These are phyloP conservation scores for Scaptomyza montana DNA, from an alignment of 1,140 invertebrate species.

Conservation along the genomic window DNA sequence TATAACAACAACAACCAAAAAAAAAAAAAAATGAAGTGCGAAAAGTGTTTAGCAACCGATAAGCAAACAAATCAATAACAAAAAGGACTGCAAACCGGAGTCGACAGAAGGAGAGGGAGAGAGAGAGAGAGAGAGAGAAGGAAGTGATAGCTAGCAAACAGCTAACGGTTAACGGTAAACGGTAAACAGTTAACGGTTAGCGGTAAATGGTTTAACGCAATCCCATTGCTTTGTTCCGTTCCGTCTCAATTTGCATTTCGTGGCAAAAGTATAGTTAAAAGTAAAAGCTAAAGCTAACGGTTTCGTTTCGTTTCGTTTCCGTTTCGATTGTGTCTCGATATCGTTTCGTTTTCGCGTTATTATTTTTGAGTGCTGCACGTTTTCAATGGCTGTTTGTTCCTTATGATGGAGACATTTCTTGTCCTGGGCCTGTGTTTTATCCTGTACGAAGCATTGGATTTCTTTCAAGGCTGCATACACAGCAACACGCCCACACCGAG, in stretches of 20 bases:
- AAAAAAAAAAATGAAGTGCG: constrained; percentile 68
- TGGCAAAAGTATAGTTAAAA: too few relatives aligned
- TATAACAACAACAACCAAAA: constrained; percentile 43
- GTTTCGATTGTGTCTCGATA: constrained; percentile 17
- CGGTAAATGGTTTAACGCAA: not conserved
- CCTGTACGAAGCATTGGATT: constrained; percentile 84
- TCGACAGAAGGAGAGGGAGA: constrained; percentile 3
- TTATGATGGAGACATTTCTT: constrained; percentile 84
- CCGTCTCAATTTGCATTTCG: too few relatives aligned
- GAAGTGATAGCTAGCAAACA: not conserved
- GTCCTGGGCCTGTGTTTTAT: constrained; percentile 84
- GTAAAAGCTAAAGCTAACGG: too few relatives aligned
- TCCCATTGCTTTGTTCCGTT: constrained; percentile 1
- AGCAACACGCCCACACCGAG: constrained; percentile 74
- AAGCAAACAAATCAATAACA: constrained; percentile 38
- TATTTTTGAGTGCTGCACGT: constrained; percentile 27
- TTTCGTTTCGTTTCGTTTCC: not conserved
- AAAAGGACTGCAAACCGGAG: constrained; percentile 17
- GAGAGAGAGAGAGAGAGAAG: not conserved
- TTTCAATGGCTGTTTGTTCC: constrained; percentile 77
- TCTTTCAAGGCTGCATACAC: constrained; percentile 84
- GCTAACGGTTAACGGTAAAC: constrained; percentile 11
- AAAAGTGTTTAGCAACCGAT: constrained; percentile 65
- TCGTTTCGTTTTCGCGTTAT: constrained; percentile 29
- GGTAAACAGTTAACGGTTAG: not conserved